A percentile compares a stretch with the other conserved stretches of the same genome.
phyloP scores from a whole-genome alignment of 2,888 invertebrate species.

The Dione vanillae region DNA sequence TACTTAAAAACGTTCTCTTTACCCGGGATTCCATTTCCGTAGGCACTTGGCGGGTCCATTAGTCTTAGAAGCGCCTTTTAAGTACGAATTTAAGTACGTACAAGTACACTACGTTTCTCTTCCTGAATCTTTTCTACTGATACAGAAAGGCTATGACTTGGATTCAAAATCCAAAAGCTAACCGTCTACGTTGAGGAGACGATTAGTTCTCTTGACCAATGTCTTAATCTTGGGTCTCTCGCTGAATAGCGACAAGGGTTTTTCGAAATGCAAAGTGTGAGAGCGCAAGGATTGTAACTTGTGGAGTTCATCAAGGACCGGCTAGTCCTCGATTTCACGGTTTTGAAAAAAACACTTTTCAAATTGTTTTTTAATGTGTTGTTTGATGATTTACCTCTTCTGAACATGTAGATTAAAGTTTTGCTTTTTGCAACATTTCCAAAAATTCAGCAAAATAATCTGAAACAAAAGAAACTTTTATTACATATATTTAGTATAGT shows the following conservation, averaged over 20 bases:
- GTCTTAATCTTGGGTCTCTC: slow-evolving; percentile 86
- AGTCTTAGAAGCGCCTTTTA: slow-evolving; percentile 63
- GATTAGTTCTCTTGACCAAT: slow-evolving; percentile 77
- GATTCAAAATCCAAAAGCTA: slow-evolving; percentile 62
- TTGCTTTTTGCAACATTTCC: slow-evolving; percentile 75
- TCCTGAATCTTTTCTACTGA: slow-evolving; percentile 53
- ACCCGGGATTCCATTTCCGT: slow-evolving; percentile 78
- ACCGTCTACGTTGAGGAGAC: slow-evolving; percentile 72
- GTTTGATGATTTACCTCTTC: slow-evolving; percentile 63
- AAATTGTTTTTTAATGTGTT: slow-evolving; percentile 64
- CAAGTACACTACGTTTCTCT: slow-evolving; percentile 51
- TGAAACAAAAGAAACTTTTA: slow-evolving; percentile 66
- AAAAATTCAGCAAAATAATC: slow-evolving; percentile 60
- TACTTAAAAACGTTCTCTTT: slow-evolving; percentile 71
- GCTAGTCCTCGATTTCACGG: slow-evolving; percentile 80
- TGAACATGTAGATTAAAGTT: slow-evolving; percentile 81
- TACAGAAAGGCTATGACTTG: slow-evolving; percentile 64
- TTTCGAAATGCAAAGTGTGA: slow-evolving; percentile 77
- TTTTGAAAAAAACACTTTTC: slow-evolving; percentile 77
- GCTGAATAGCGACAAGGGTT: slow-evolving; percentile 81
- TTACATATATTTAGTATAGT: not conserved
- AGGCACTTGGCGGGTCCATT: slow-evolving; percentile 77
- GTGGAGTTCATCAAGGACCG: slow-evolving; percentile 83
- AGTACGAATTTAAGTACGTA: slow-evolving; percentile 61
- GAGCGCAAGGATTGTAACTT: slow-evolving; percentile 79